Base-by-base conservation (phyloP, 2,797 vertebrate genomes). In the Echeneis naucrates region DNA sequence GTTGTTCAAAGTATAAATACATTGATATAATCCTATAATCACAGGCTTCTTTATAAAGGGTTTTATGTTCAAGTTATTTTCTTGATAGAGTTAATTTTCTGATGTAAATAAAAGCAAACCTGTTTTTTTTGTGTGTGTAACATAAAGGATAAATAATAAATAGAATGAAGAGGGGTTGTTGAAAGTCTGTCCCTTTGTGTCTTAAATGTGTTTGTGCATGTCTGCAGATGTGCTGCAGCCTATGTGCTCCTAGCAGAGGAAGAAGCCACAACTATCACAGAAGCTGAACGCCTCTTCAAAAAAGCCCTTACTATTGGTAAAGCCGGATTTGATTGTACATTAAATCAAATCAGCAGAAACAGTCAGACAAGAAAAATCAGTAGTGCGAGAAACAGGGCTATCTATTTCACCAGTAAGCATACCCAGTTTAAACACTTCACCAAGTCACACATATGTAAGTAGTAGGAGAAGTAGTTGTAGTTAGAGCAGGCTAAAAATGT, bases 171-270 rank as follows among this genome's bases (percentile, higher is more conserved):
- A 21, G 47, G 19, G 1, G 8, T 16, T 33, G 30, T 33, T 51
- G 7, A 30, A 32, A 58, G 26, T 30, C 5, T 37, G 13, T 14
- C 7, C 42, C 2, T 59, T 13, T 72, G 26, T 73, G 32, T 54
- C 13, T 50, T n/a, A 7, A 11, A 10, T 33, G 4, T 67, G 17
- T 60, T 23, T 65, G 9, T 77, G 30, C 44, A 4, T 64, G 26
- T 82, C 58, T 71, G 45, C 72, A 96, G 95, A 84, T 99, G 98
- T 90, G 98, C 98, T 61, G 97, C 97, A 62, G 98, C 98, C 0
- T 99, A 99, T 13, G 96, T 99, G 53, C 96, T 99, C 0, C 88
- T 99, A 71, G 98, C 98, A 38, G 98, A 99, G 77, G 98, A 99
- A 91, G 98, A 99, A 92, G 98, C 98, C 62, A 98, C 96, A 44